Base-by-base conservation (phyloP, 2,888 invertebrate species). In the Dusona sp. region DNA sequence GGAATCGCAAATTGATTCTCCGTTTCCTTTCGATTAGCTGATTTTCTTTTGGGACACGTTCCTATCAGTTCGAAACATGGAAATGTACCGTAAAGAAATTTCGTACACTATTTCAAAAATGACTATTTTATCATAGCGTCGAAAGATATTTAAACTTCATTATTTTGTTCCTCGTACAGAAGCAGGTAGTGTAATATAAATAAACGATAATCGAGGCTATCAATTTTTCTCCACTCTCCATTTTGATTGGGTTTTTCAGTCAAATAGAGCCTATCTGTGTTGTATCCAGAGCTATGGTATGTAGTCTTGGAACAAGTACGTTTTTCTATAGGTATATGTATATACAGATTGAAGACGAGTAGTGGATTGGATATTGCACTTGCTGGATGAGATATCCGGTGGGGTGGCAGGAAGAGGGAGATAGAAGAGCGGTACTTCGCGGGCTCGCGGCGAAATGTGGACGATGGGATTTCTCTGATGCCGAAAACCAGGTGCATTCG, bases 401-500 rank as follows among this genome's bases (percentile, higher is more conserved):
- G 57, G 38, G 38, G 3, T 38, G 57, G 38, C 57, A 42, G 25
- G 33, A 22, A 25, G 25, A 22, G 22, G 22, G 51, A 57, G 57
- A 75, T n/a, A 7, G 51, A 54, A 9, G 54, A 33, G 29, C 22
- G 25, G 29, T 48, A 73, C 51, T 73, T 48, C 13, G 45, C 54
- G 36, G 64, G 75, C 48, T 77, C 29, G 64, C 29, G 48, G 33
- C 75, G 45, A 64, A 64, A 65, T 45, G 45, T 29, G 61, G 33
- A 64, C 36, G 22, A 11, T 25, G 45, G 22, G 45, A 64, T 77
- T 64, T n/a, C 8, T 11, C 77, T 29, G 61, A 11, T 25, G 45
- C 74, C 68, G 67, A 65, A 78, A 77, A 84, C 74, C 79, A 85
- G 85, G 83, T 85, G 78, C 78, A 85, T 85, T 85, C 77, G 78